Evolutionary conservation across 2,888 invertebrate species (phyloP).

Genomic region (Ornithoptera alexandrae): DNA sequence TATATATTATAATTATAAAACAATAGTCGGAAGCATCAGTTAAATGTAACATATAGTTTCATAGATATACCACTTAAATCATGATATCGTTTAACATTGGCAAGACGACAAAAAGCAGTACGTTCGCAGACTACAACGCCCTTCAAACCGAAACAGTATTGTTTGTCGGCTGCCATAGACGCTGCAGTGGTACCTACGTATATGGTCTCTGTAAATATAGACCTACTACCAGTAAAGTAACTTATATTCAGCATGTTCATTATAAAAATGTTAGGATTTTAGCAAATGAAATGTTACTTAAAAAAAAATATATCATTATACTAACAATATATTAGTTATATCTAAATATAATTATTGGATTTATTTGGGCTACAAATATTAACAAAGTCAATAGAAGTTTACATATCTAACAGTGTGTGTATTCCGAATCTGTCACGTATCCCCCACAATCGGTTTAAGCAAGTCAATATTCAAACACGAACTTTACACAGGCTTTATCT

Average conservation of each 20-base stretch:
- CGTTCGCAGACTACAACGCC: constrained; percentile 30
- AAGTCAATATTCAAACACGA: constrained; percentile 17
- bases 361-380: constrained; percentile 40
- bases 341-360: constrained; percentile 34
- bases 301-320: constrained; percentile 34
- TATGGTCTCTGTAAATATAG: too few species aligned
- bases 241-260: constrained; percentile 39
- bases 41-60: constrained; percentile 36
- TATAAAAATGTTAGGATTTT: constrained; percentile 29
- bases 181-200: too few species aligned
- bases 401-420: constrained; percentile 25
- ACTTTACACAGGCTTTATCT: constrained; percentile 24
- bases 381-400: constrained; percentile 34
- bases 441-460: constrained; percentile 11
- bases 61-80: constrained; percentile 52
- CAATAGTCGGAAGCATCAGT: constrained; percentile 40
- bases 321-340: constrained; percentile 31
- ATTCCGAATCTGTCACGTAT: constrained; percentile 26
- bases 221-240: too few species aligned
- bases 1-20: constrained; percentile 4
- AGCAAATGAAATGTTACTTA: constrained; percentile 2
- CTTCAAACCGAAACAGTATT: too few species aligned
- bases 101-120: constrained; percentile 51
- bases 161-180: too few species aligned
- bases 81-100: constrained; percentile 63